A percentile compares a stretch with the other conserved stretches of the same genome.
Evolutionary conservation across 1,140 invertebrate species (phyloP).

Genomic region (Drosophila serrata): DNA sequence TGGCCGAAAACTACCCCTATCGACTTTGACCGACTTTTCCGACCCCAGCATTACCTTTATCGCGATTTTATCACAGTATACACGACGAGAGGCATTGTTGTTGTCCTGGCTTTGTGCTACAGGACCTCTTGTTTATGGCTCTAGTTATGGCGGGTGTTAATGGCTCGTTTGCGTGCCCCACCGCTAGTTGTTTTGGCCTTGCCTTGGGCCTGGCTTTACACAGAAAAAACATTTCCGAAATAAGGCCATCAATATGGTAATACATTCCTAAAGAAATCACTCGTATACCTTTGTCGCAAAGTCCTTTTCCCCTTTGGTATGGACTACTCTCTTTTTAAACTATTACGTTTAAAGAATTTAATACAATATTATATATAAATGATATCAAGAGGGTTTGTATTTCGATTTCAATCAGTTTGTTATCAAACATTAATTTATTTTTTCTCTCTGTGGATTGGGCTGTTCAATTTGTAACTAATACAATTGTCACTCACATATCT

Average conservation of each 20-base stretch:
- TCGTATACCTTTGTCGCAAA: too few species aligned
- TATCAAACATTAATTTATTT: not conserved
- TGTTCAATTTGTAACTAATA: constrained; percentile 78
- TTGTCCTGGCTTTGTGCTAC: constrained; percentile 16
- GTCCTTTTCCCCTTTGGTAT: too few species aligned
- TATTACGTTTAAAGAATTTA: too few species aligned
- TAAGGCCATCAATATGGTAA: not conserved
- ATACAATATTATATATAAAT: too few species aligned
- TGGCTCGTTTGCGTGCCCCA: constrained; percentile 70
- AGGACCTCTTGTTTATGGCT: constrained; percentile 41
- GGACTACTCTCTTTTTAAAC: too few species aligned
- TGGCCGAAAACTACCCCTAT: constrained; percentile 8
- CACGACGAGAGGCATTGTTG: constrained; percentile 18
- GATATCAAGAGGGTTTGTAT: not conserved
- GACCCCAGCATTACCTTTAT: constrained; percentile 20
- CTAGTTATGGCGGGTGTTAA: constrained; percentile 73
- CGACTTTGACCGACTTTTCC: constrained; percentile 1
- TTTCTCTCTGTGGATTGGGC: constrained; percentile 12
- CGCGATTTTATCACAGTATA: constrained; percentile 36
- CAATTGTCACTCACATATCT: constrained; percentile 75
- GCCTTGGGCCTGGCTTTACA: constrained; percentile 17
- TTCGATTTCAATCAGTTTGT: not conserved
- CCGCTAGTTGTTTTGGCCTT: constrained; percentile 29
- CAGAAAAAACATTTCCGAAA: constrained; percentile 6
- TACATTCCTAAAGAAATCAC: not conserved